Percentiles rank a stretch among this genome's conserved stretches.
phyloP scores from a whole-genome alignment of 2,797 vertebrate species.

The Spheniscus humboldti region DNA sequence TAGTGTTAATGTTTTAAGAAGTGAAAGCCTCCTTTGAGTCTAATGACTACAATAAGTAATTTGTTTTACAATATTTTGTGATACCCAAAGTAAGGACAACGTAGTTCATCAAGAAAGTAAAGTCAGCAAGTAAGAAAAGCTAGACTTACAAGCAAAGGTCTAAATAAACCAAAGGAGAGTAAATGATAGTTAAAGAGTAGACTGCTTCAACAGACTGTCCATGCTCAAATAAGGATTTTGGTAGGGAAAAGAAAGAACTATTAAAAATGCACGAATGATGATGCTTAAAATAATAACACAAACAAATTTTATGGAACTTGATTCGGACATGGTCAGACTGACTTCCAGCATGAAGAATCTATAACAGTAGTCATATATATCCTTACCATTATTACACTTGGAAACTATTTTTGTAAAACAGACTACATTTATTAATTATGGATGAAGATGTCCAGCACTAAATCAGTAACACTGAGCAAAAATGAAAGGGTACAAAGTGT shows the following conservation, averaged over 20 bases:
- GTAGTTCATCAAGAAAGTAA: background rate
- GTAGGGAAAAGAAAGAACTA: background rate
- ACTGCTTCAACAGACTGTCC: background rate
- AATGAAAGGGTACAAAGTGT: background rate
- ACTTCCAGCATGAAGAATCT: background rate
- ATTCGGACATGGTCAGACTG: background rate
- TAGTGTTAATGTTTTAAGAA: background rate
- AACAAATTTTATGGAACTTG: background rate
- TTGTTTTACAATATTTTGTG: background rate
- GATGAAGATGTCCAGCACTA: background rate
- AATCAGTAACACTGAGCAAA: background rate
- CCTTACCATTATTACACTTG: background rate
- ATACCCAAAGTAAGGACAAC: background rate
- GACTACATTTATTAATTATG: background rate
- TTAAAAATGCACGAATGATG: background rate
- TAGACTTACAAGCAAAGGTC: background rate
- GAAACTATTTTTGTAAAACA: background rate
- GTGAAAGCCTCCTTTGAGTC: background rate
- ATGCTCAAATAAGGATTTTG: background rate
- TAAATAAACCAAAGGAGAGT: background rate
- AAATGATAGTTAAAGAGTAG: background rate
- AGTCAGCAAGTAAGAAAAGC: background rate
- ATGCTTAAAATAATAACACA: background rate
- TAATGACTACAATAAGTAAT: background rate
- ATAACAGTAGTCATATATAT: background rate